phyloP scores from a whole-genome alignment of 2,888 invertebrate genomes.

The Drosophila cognata region DNA sequence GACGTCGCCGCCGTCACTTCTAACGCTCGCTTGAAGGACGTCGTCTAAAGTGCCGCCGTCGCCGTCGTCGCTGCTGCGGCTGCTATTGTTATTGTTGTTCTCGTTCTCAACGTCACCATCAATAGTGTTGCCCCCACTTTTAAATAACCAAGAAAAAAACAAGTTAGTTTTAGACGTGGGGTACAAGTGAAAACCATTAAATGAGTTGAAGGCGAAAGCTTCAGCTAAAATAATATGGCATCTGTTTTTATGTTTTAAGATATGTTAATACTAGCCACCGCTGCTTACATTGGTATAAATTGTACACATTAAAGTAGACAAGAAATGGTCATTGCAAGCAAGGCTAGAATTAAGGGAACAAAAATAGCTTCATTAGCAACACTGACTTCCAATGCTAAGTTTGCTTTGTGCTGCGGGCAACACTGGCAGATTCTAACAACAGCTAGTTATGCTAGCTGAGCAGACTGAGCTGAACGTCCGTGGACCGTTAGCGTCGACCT shows the following conservation, averaged over 20 bases:
- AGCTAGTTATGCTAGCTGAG: conserved; percentile 26
- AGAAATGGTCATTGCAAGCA: background rate
- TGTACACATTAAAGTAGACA: background rate
- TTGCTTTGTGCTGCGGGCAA: background rate
- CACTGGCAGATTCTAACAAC: background rate
- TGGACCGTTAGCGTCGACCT: conserved; percentile 56
- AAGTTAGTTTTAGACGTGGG: conserved; percentile 15
- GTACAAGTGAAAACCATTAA: background rate
- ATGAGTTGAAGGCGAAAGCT: conserved; percentile 1
- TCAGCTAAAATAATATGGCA: background rate
- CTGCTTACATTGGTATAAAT: background rate
- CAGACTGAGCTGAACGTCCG: conserved; percentile 32
- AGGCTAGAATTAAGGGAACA: background rate
- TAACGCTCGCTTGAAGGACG: conserved; percentile 79
- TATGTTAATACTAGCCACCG: background rate
- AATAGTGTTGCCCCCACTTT: conserved; percentile 15
- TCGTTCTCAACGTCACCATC: conserved; percentile 6
- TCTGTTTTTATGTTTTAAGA: background rate
- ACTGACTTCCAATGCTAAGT: conserved; percentile 30
- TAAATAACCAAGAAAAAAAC: conserved; percentile 9
- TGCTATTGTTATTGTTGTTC: conserved; percentile 6
- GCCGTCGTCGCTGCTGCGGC: conserved; percentile 22
- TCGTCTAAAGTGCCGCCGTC: conserved; percentile 52
- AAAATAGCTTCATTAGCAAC: conserved; percentile 7
- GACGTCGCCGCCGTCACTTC: conserved; percentile 62